phyloP scores from a whole-genome alignment of 2,113 vertebrate genomes.

The Elanoides forficatus region DNA sequence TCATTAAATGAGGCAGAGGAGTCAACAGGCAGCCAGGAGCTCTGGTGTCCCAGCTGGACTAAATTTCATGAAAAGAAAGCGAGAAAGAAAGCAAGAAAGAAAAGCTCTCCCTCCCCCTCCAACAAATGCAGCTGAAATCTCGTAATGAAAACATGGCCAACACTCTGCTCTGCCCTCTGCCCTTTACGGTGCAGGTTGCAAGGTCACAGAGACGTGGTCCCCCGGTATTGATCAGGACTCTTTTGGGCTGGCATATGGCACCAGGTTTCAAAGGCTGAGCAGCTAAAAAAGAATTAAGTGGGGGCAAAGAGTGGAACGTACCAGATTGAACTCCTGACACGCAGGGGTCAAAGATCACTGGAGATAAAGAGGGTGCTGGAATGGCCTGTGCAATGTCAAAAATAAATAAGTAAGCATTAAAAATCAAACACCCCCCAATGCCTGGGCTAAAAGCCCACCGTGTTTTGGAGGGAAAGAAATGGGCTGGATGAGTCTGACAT shows the following conservation, averaged over 20 bases:
- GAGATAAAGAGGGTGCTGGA: slow-evolving; percentile 28
- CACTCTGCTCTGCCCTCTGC: slow-evolving; percentile 1
- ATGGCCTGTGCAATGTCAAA: not conserved
- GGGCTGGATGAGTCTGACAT: not conserved
- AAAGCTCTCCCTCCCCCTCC: slow-evolving; percentile 38
- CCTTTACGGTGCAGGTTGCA: not conserved
- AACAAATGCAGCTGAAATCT: not conserved
- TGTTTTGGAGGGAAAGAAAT: not conserved
- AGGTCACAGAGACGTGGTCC: slow-evolving; percentile 13
- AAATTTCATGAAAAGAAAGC: not conserved
- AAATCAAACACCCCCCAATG: not conserved
- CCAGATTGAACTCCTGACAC: slow-evolving; percentile 62
- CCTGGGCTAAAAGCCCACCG: not conserved
- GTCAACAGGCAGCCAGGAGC: not conserved
- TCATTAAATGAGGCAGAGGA: not conserved
- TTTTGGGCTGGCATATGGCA: slow-evolving; percentile 38
- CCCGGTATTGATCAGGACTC: slow-evolving; percentile 7
- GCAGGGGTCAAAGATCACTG: slow-evolving; percentile 29
- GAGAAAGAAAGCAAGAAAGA: not conserved
- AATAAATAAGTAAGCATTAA: slow-evolving; percentile 45
- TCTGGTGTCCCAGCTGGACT: not conserved
- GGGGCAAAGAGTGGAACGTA: slow-evolving; percentile 62
- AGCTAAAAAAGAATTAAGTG: slow-evolving; percentile 54
- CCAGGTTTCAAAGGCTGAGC: slow-evolving; percentile 23
- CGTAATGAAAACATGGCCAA: not conserved